Conservation (phyloP, 2,888 invertebrate genomes). For the Hypercompe scribonia region DNA sequence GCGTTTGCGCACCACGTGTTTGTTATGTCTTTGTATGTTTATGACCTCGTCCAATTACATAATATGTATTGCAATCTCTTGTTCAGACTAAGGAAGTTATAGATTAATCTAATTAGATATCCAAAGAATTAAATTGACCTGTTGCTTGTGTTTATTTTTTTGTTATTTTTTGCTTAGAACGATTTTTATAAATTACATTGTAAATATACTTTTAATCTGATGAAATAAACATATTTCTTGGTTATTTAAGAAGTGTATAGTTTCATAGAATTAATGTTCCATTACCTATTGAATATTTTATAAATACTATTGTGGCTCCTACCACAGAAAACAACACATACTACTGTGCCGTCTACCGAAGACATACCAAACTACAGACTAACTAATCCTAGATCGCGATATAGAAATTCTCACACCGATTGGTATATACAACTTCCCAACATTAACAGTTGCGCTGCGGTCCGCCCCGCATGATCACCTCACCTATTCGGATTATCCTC, state of each 20-base stretch:
- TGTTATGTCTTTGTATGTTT: constrained; percentile 1
- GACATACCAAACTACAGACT: no score
- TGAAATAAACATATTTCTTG: background rate
- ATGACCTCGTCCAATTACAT: constrained; percentile 1
- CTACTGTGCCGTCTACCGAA: no score
- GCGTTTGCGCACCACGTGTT: constrained; percentile 13
- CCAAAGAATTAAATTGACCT: background rate
- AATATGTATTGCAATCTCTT: constrained; percentile 6
- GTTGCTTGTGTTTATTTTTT: background rate
- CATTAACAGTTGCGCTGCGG: no score
- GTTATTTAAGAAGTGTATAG: background rate
- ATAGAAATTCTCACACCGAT: no score
- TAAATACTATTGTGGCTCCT: no score
- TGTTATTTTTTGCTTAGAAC: background rate
- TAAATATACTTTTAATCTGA: background rate
- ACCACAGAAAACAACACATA: no score
- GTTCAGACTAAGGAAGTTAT: constrained; percentile 1
- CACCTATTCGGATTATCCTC: no score
- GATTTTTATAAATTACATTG: background rate
- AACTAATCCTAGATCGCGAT: no score
- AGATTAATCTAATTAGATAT: background rate
- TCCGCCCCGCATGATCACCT: no score
- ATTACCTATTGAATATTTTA: no score
- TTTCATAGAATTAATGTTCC: no score
- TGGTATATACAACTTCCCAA: no score